Evolutionary conservation across 2,888 invertebrate genomes (phyloP).

Genomic region (Pristionchus japonicus): DNA sequence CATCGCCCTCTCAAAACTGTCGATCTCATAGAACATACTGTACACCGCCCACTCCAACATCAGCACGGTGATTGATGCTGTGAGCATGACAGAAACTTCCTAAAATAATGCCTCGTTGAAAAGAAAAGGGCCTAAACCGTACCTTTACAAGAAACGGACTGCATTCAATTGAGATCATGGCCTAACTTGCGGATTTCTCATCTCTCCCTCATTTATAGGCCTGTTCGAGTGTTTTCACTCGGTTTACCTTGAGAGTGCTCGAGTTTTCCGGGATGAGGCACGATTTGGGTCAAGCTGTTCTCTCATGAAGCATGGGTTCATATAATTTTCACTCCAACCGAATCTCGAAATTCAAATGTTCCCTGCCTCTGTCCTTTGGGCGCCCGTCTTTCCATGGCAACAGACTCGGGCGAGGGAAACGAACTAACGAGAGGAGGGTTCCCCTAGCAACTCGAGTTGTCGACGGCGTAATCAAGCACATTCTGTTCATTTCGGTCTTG

Average conservation of each 20-base stretch:
- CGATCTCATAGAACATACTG: slow-evolving; percentile 16
- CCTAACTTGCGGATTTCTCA: not conserved
- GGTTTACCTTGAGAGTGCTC: not conserved
- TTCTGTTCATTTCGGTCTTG: too few species aligned
- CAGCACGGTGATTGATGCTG: not conserved
- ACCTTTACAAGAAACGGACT: slow-evolving; percentile 9
- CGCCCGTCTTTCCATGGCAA: slow-evolving; percentile 1
- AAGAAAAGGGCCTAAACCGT: too few species aligned
- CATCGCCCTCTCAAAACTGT: not conserved
- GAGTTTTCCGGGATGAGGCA: not conserved
- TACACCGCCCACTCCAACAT: not conserved
- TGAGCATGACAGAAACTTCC: not conserved
- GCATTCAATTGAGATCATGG: not conserved
- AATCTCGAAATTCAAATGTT: not conserved
- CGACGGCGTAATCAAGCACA: not conserved
- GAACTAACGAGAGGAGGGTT: not conserved
- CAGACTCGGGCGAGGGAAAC: not conserved
- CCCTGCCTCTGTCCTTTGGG: not conserved
- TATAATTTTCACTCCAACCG: not conserved
- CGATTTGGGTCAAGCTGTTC: not conserved
- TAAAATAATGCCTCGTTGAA: too few species aligned
- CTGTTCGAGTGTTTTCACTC: not conserved
- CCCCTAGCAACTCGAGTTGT: slow-evolving; percentile 20
- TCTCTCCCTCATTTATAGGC: not conserved
- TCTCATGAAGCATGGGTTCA: not conserved